These are phyloP conservation scores for Calameuta pallipes DNA, from an alignment of 2,888 invertebrate species.

Conservation along the genomic window DNA sequence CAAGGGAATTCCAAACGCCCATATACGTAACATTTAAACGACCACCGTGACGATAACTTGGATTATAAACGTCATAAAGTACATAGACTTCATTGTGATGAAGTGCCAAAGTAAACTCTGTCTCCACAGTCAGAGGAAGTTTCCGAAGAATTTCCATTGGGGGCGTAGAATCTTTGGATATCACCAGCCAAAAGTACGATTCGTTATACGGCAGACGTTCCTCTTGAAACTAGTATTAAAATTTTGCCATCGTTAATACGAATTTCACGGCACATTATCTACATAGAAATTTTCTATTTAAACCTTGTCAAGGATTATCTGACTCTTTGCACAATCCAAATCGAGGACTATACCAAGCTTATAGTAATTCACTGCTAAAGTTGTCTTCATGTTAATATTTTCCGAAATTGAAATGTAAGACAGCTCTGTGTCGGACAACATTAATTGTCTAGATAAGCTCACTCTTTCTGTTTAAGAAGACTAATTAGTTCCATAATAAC, in stretches of 20 bases:
- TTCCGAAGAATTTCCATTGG: slow-evolving; percentile 31
- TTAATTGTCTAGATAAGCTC: slow-evolving; percentile 29
- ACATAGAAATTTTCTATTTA: neutral
- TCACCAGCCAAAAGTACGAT: slow-evolving; percentile 51
- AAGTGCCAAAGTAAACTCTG: slow-evolving; percentile 46
- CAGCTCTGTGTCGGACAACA: slow-evolving; percentile 19
- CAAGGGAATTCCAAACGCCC: slow-evolving; percentile 41
- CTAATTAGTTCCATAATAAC: neutral
- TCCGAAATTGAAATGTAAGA: slow-evolving; percentile 34
- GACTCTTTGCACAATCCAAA: slow-evolving; percentile 44
- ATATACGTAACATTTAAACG: slow-evolving; percentile 45
- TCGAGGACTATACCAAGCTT: slow-evolving; percentile 46
- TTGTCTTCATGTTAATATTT: slow-evolving; percentile 30
- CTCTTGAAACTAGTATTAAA: slow-evolving; percentile 34
- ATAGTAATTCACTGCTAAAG: slow-evolving; percentile 45
- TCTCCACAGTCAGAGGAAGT: slow-evolving; percentile 46
- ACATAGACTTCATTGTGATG: slow-evolving; percentile 26
- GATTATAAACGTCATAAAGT: slow-evolving; percentile 55
- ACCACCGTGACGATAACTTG: slow-evolving; percentile 49
- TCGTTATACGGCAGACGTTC: slow-evolving; percentile 48
- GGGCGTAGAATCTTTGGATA: slow-evolving; percentile 30
- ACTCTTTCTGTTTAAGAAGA: slow-evolving; percentile 27
- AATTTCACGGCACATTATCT: neutral
- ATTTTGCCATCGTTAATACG: neutral
- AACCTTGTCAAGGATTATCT: slow-evolving; percentile 45